Percentiles rank a stretch among this genome's conserved stretches.
These are phyloP conservation scores for Meda fulgida DNA, from an alignment of 2,797 vertebrate species.

Conservation along the genomic window DNA sequence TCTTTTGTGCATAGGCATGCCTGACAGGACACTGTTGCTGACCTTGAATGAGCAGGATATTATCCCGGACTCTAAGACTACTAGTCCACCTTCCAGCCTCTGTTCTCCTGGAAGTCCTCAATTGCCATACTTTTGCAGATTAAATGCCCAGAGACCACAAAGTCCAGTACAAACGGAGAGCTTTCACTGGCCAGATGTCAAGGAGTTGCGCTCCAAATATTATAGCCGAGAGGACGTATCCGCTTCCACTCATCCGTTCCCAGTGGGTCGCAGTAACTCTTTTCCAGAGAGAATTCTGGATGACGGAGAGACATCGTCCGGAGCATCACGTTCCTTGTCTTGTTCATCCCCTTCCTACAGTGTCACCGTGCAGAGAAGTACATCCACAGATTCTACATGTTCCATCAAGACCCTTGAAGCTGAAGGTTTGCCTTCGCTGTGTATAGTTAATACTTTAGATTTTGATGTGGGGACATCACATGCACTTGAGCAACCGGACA, in stretches of 20 bases:
- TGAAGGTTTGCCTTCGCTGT: constrained; percentile 57
- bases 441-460: constrained; percentile 72
- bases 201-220: constrained; percentile 88
- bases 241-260: constrained; percentile 23
- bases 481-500: constrained; percentile 69
- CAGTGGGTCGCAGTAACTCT: constrained; percentile 74
- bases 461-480: constrained; percentile 61
- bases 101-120: constrained; percentile 68
- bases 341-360: constrained; percentile 60
- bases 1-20: constrained; percentile 75
- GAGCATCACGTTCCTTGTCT: constrained; percentile 49
- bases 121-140: constrained; percentile 59
- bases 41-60: constrained; percentile 67
- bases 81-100: constrained; percentile 66
- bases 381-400: constrained; percentile 51
- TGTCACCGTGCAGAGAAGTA: constrained; percentile 52
- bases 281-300: constrained; percentile 75
- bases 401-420: constrained; percentile 6
- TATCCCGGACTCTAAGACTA: constrained; percentile 74
- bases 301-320: constrained; percentile 22
- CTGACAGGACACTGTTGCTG: constrained; percentile 71
- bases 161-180: constrained; percentile 78
- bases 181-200: constrained; percentile 91
- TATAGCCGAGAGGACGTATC: constrained; percentile 15
- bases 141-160: constrained; percentile 69